These are phyloP conservation scores for Montipora foliosa DNA, from an alignment of 64 coral and sea anemone genomes.

Conservation along the genomic window DNA sequence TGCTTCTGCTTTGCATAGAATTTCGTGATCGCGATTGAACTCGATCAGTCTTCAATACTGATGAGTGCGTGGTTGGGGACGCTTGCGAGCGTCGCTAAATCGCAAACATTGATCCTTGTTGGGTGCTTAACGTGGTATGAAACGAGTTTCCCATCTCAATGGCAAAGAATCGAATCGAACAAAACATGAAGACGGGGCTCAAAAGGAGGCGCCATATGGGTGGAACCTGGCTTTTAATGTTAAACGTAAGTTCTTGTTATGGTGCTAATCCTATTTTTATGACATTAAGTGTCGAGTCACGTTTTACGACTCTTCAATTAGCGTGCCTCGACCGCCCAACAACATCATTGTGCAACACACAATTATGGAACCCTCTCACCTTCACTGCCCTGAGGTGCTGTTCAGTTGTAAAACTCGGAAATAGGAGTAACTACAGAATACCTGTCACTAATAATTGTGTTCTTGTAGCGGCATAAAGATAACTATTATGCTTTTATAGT, in stretches of 20 bases:
- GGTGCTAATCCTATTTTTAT: background rate
- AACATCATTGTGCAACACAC: too few species aligned
- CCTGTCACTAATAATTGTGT: too few species aligned
- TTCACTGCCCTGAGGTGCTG: too few species aligned
- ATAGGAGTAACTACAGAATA: too few species aligned
- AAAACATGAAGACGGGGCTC: conserved; percentile 19
- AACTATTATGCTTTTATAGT: too few species aligned
- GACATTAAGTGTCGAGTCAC: background rate
- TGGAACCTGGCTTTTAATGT: conserved; percentile 25
- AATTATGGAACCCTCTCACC: too few species aligned
- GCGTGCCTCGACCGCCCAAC: too few species aligned
- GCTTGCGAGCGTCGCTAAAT: background rate
- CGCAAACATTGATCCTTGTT: background rate
- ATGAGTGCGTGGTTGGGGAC: background rate
- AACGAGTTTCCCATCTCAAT: background rate
- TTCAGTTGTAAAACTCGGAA: too few species aligned
- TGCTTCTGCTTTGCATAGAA: background rate
- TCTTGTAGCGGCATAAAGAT: too few species aligned
- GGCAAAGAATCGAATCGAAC: background rate
- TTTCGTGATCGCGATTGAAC: conserved; percentile 20
- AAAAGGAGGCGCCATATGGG: conserved; percentile 40
- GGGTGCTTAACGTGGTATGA: background rate
- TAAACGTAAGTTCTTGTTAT: conserved; percentile 27
- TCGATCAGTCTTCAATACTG: background rate
- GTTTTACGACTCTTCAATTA: background rate